phyloP scores from a whole-genome alignment of 1,140 invertebrate species.

The Cydia pomonella region DNA sequence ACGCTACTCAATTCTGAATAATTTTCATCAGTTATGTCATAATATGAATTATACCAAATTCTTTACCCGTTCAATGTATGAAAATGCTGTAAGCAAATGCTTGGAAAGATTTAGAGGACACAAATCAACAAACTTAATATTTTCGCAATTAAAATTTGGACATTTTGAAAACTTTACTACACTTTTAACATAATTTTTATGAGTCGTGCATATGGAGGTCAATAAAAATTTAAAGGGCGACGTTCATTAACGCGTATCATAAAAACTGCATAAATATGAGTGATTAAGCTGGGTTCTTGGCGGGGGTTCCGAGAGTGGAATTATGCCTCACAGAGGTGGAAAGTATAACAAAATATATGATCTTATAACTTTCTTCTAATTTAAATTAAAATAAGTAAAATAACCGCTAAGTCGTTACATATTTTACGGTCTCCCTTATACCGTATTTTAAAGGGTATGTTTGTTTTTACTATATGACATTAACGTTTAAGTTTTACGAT shows the following conservation, averaged over 20 bases:
- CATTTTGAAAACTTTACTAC: conserved; percentile 46
- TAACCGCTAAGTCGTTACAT: conserved; percentile 23
- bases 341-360: conserved; percentile 52
- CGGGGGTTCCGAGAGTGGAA: conserved; percentile 55
- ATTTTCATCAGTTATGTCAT: conserved; percentile 26
- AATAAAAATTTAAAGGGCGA: conserved; percentile 54
- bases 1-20: conserved; percentile 11
- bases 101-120: not conserved
- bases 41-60: conserved; percentile 37
- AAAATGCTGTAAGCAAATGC: not conserved
- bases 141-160: conserved; percentile 9
- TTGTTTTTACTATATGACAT: conserved; percentile 13
- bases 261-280: conserved; percentile 74
- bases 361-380: conserved; percentile 35
- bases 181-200: conserved; percentile 52
- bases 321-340: conserved; percentile 63
- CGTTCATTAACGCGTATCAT: conserved; percentile 65
- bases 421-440: conserved; percentile 7
- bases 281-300: conserved; percentile 68
- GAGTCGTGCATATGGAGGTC: conserved; percentile 42
- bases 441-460: conserved; percentile 11
- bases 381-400: conserved; percentile 22
- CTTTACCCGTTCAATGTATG: not conserved
- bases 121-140: conserved; percentile 24
- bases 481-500: not conserved